Base-by-base conservation (phyloP, 2,888 invertebrate species). In the Drosophila stalkeri region DNA sequence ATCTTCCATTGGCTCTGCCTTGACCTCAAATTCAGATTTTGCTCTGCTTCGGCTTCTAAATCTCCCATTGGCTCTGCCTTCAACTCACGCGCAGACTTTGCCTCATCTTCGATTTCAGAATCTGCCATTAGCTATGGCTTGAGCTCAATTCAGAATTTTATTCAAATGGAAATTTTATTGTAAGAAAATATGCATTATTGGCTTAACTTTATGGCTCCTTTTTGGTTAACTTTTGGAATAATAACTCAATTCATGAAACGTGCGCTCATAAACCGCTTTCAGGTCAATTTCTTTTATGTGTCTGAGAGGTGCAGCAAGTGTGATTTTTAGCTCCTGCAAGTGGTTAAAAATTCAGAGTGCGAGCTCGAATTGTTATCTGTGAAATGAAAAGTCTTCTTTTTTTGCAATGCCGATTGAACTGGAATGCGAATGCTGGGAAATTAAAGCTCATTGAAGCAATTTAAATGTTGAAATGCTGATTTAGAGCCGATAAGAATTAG, bases 311-410 rank as follows among this genome's bases (percentile, higher is more conserved):
- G 47, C 18, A 33, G 44, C 39, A 57, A 49, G 44, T 46, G 23
- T 49, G 18, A 14, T 61, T 46, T n/a, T 49, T 20, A 41, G 27
- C 63, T 60, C 20, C n/a, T n/a, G 47, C 49, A 69, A 27, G 8
- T 61, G 51, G 23, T 51, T 54, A 35, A 43, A 65, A 20, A 51
- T 71, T 73, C 59, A 27, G 47, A 31, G 64, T 27, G 41, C 56
- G 52, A 49, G 69, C 66, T 69, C 71, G 63, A 59, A 70, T 86
- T 80, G 69, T 44, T 77, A 80, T 82, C 73, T 71, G 52, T 57
- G 67, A 68, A 85, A 71, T 70, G 27, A 27, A 27, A 27, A 54
- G 54, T 44, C n/a, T n/a, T n/a, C n/a, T 49, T 52, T 57, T 56
- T 27, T 47, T 44, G 46, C 20, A 37, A 35, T 12, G 20, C 14